Base-by-base conservation (phyloP, 1,140 invertebrate genomes). In the Drosophila dunni region DNA sequence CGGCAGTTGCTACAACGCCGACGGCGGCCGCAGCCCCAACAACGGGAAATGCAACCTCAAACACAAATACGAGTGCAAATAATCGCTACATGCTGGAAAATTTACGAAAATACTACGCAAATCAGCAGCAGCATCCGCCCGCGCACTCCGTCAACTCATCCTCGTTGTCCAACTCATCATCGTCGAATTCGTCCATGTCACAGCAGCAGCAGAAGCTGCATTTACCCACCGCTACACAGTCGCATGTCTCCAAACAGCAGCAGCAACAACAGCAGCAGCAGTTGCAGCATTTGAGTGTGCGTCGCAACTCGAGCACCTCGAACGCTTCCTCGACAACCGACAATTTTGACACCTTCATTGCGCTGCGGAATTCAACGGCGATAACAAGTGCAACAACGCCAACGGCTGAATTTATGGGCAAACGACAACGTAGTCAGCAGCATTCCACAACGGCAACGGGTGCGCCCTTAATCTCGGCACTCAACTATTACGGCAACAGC, bases 261-360 rank as follows among this genome's bases (percentile, higher is more conserved):
- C 63, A 57, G 8, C 51, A 38, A 7, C 46, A 73, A 48, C 68
- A 80, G 9, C 70, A 67, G 36, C 75, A 79, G 17, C 69, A 75
- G 54, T 73, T 77, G 56, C 81, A 85, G 8, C 77, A 88, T 73
- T 86, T 86, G 63, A 57, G 42, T 9, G 54, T 66, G 54, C 90
- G 90, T 46, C 85, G 90, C 61, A 91, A 81, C 57, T 91, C 90
- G 20, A 91, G 80, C 58, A 78, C 86, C n/a, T 91, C 90, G 48
- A 91, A 91, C 38, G 79, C 90, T 54, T 91, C 88, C 56, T 91
- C 90, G 17, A 89, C 83, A 11, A 83, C 84, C 24, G 91, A 92
- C 60, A 91, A 91, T 77, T 92, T 92, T 60, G 90, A 92, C 69
- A 83, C 70, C 58, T 92, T 92, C 72, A 92, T 92, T 61, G 70